Evolutionary conservation across 2,888 invertebrate species (phyloP).

Genomic region (Mongoloraphidia duomilia): DNA sequence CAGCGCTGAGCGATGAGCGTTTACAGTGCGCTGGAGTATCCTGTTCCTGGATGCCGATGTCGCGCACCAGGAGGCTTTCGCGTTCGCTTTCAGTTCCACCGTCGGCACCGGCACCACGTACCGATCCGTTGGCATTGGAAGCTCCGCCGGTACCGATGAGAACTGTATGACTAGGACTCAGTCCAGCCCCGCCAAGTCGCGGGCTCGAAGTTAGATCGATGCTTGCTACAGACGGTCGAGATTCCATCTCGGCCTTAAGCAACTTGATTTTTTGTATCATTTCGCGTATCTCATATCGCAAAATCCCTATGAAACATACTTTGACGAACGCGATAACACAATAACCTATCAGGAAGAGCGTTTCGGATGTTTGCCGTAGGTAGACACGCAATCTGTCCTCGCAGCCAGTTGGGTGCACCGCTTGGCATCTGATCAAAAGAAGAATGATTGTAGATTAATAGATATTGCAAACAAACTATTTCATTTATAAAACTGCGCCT

Average conservation of each 20-base stretch:
- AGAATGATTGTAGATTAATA: no score
- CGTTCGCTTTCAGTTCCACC: slow-evolving; percentile 39
- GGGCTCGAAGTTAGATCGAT: slow-evolving; percentile 13
- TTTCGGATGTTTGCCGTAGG: slow-evolving; percentile 64
- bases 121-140: slow-evolving; percentile 40
- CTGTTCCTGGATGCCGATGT: slow-evolving; percentile 27
- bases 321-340: slow-evolving; percentile 82
- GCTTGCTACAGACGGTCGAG: slow-evolving; percentile 27
- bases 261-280: slow-evolving; percentile 85
- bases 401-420: slow-evolving; percentile 46
- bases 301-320: slow-evolving; percentile 74
- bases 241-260: slow-evolving; percentile 50
- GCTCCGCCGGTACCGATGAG: slow-evolving; percentile 8
- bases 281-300: slow-evolving; percentile 75
- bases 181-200: slow-evolving; percentile 23
- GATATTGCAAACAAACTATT: no score
- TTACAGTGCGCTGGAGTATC: slow-evolving; percentile 10
- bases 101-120: slow-evolving; percentile 32
- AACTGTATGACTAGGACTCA: slow-evolving; percentile 8
- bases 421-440: slow-evolving; percentile 17
- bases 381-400: slow-evolving; percentile 58
- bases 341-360: slow-evolving; percentile 65
- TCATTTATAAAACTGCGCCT: no score
- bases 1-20: slow-evolving; percentile 10
- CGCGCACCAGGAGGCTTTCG: slow-evolving; percentile 40